Evolutionary conservation across 1,140 invertebrate species (phyloP), one percentile per base, ranked within the genome.

Genomic region (Acromyrmex echinatior): DNA sequence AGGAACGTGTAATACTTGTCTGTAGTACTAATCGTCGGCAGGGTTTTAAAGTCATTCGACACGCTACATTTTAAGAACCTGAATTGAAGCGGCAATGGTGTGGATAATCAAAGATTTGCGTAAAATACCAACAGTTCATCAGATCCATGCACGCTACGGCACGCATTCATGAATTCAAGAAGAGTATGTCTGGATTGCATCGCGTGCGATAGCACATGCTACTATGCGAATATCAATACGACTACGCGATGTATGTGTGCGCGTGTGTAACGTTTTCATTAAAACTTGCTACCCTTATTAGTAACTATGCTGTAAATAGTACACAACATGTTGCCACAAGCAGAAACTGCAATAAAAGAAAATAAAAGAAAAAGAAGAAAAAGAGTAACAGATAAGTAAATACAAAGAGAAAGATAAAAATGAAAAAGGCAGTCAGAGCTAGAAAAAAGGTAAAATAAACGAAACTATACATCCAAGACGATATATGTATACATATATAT

Each of bases 251-350:
- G 91, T 91, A 91, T 88, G 21, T 16, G 39, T 49, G 9, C 39
- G 14, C 16, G 25, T 31, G 25, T 66, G 7, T 66, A 39, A 93
- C 90, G 81, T 92, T 93, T 93, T 92, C 92, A 93, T 92, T 92
- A 93, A 93, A 93, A 93, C 89, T 93, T 92, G 89, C 86, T 70
- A 87, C 85, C 88, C 89, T 91, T 90, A 92, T 92, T 91, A 91
- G 76, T 87, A 77, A 80, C 35, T 60, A 25, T 31, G 12, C 71
- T 28, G 2, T 65, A 51, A 80, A 49, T 28, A n/a, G 12, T 68
- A 53, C 31, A 16, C 12, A 62, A 78, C 56, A 88, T 53, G 31
- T 89, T 88, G 5, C 81, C 60, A 10, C 14, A 73, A n/a, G 45
- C 5, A 12, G 14, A 16, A 18, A 21, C 21, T 21, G 7, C 14